Evolutionary conservation across 2,113 vertebrate genomes (phyloP).

Genomic region (Engraulis encrasicolus): DNA sequence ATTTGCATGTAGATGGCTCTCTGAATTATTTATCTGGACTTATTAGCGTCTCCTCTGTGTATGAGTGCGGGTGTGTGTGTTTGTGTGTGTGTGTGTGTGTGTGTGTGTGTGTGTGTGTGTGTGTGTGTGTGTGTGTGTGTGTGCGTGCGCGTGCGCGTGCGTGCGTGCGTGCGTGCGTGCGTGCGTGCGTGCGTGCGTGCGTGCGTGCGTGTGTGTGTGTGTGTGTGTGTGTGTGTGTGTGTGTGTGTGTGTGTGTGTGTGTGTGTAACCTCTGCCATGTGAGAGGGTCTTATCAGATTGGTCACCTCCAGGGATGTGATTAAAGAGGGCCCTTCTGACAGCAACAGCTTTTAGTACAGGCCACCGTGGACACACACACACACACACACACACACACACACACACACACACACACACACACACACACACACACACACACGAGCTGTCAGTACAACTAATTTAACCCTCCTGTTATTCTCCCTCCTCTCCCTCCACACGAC

Average conservation of each 20-base stretch:
- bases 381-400: no score
- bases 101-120: constrained; percentile 29
- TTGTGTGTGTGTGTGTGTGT: constrained; percentile 44
- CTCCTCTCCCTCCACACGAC: no score
- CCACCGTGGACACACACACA: background rate
- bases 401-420: no score
- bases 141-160: constrained; percentile 39
- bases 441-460: no score
- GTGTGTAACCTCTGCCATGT: constrained; percentile 41
- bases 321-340: constrained; percentile 27
- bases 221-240: constrained; percentile 55
- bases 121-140: constrained; percentile 51
- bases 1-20: constrained; percentile 70
- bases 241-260: constrained; percentile 12
- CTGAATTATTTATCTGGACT: constrained; percentile 71
- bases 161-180: background rate
- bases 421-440: no score
- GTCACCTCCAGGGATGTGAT: background rate
- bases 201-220: constrained; percentile 27
- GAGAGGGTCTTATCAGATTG: constrained; percentile 46
- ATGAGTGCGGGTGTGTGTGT: constrained; percentile 21
- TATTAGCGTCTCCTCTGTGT: constrained; percentile 58
- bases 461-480: no score
- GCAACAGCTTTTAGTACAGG: constrained; percentile 2
- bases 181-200: constrained; percentile 42